Evolutionary conservation across 2,797 vertebrate species (phyloP).

Genomic region (Siniperca scherzeri): DNA sequence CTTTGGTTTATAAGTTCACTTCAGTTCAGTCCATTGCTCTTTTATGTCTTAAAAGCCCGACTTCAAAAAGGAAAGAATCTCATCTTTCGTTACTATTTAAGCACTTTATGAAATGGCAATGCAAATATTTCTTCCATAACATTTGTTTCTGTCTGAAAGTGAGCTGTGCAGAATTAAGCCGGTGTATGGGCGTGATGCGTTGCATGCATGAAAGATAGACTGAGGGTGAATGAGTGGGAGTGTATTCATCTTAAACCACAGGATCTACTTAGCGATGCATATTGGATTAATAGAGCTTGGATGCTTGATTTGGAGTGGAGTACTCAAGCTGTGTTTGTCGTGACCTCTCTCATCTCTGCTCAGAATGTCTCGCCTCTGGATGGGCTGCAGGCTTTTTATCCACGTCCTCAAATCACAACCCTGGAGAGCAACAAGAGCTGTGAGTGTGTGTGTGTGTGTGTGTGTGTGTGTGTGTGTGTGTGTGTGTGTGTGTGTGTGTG

Average conservation of each 20-base stretch:
- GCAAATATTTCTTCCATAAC: conserved; percentile 45
- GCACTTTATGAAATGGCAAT: conserved; percentile 24
- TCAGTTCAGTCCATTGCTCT: conserved; percentile 46
- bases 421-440: conserved; percentile 66
- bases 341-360: conserved; percentile 70
- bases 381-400: conserved; percentile 56
- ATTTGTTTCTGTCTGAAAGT: conserved; percentile 42
- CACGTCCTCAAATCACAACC: conserved; percentile 61
- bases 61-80: conserved; percentile 56
- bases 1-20: conserved; percentile 47
- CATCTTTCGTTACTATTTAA: conserved; percentile 28
- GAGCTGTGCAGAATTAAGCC: conserved; percentile 42
- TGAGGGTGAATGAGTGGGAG: conserved; percentile 64
- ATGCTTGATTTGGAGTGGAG: conserved; percentile 66
- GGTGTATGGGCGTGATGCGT: conserved; percentile 52
- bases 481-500: conserved; percentile 15
- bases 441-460: conserved; percentile 39
- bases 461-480: conserved; percentile 11
- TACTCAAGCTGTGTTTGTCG: conserved; percentile 58
- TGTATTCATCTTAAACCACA: conserved; percentile 57
- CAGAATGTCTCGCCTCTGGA: conserved; percentile 50
- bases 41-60: conserved; percentile 53
- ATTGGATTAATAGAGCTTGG: conserved; percentile 70
- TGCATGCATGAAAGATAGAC: conserved; percentile 47
- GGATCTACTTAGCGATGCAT: conserved; percentile 63